Conservation (phyloP, 2,113 vertebrate species). For the Saimiri boliviensis region DNA sequence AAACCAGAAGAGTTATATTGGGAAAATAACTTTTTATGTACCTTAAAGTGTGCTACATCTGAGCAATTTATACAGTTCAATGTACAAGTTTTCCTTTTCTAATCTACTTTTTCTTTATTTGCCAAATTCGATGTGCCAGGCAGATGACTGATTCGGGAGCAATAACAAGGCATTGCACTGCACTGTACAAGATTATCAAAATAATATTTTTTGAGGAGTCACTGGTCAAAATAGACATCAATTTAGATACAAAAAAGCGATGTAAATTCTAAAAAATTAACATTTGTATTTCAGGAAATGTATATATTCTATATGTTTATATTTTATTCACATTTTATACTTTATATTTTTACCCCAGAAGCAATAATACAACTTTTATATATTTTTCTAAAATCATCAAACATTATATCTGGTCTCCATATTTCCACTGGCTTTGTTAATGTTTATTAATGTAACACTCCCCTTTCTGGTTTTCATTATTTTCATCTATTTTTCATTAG, state of each 20-base stretch:
- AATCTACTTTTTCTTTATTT: background rate
- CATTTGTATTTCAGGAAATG: background rate
- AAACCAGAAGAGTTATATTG: background rate
- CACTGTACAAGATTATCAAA: background rate
- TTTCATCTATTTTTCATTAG: background rate
- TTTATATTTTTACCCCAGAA: background rate
- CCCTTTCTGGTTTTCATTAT: background rate
- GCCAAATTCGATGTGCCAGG: background rate
- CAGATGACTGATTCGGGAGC: background rate
- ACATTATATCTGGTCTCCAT: background rate
- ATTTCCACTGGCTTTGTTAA: slow-evolving; percentile 1
- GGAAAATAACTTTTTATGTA: background rate
- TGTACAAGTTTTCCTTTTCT: background rate
- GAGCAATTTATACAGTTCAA: background rate
- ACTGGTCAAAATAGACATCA: background rate
- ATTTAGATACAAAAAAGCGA: background rate
- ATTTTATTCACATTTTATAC: background rate
- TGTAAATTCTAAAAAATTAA: slow-evolving; percentile 1
- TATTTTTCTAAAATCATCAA: background rate
- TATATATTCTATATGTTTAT: background rate
- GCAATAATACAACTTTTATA: background rate
- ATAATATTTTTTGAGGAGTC: background rate
- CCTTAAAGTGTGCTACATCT: background rate
- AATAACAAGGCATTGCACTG: background rate
- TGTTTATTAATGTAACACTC: background rate